These are phyloP conservation scores for Perodicticus potto DNA, from an alignment of 2,797 vertebrate species.

Conservation along the genomic window DNA sequence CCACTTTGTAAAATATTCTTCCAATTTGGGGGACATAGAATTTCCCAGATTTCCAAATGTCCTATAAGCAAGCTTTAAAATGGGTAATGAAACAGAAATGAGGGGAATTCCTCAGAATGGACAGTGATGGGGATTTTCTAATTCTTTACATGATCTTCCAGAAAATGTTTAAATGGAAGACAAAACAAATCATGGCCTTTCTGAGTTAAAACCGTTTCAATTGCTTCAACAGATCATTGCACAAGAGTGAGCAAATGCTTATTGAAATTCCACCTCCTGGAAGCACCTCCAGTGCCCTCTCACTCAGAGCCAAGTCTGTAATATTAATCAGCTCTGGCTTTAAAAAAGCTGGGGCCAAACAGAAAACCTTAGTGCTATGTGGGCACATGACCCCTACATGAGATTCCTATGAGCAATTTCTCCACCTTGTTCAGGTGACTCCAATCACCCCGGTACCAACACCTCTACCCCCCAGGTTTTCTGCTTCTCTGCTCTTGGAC, in stretches of 20 bases:
- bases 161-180: conserved; percentile 84
- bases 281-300: conserved; percentile 84
- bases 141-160: conserved; percentile 86
- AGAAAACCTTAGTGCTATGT: neutral
- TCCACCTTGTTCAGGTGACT: neutral
- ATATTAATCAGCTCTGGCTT: conserved; percentile 86
- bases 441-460: no score
- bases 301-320: conserved; percentile 85
- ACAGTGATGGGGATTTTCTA: conserved; percentile 80
- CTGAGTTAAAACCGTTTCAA: conserved; percentile 85
- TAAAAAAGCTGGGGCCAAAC: conserved; percentile 78
- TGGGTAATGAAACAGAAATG: conserved; percentile 74
- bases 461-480: no score
- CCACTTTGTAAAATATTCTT: conserved; percentile 70
- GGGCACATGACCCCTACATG: neutral
- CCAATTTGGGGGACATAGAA: conserved; percentile 62
- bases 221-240: conserved; percentile 89
- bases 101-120: conserved; percentile 78
- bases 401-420: neutral
- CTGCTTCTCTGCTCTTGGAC: no score
- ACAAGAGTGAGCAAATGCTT: conserved; percentile 85
- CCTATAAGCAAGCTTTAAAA: conserved; percentile 82
- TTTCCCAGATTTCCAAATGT: conserved; percentile 80
- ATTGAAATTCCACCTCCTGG: conserved; percentile 86
- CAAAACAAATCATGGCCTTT: conserved; percentile 86